A percentile compares a stretch with the other conserved stretches of the same genome.
These are phyloP conservation scores for Turritopsis rubra DNA, from an alignment of 30 jellyfish, hydroid and myxozoan species.

Conservation along the genomic window DNA sequence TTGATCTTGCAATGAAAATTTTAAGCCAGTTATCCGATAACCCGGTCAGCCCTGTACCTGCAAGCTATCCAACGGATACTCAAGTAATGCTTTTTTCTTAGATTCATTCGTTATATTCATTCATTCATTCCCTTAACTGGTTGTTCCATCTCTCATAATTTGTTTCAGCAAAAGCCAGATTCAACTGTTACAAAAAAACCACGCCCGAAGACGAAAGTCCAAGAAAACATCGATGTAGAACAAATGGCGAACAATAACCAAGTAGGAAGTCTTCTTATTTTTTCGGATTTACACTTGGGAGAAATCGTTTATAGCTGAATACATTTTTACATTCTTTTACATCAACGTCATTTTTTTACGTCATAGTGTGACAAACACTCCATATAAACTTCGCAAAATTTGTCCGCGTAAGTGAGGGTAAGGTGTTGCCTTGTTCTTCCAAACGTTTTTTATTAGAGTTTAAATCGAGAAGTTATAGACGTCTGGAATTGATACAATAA, in stretches of 20 bases:
- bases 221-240: slow-evolving; percentile 34
- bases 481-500: too few relatives aligned
- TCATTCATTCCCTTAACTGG: not conserved
- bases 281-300: not conserved
- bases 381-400: too few relatives aligned
- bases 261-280: slow-evolving; percentile 6
- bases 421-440: too few relatives aligned
- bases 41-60: not conserved
- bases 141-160: not conserved
- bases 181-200: slow-evolving; percentile 36
- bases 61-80: not conserved
- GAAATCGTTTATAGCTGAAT: not conserved
- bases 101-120: not conserved
- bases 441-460: too few relatives aligned
- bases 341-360: too few relatives aligned
- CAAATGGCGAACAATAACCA: slow-evolving; percentile 40
- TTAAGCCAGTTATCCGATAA: not conserved
- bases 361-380: too few relatives aligned
- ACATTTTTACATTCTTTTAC: not conserved
- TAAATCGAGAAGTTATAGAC: too few relatives aligned
- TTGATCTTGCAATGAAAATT: not conserved
- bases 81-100: not conserved
- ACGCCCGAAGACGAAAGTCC: slow-evolving; percentile 34
- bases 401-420: too few relatives aligned
- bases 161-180: slow-evolving; percentile 19